Base-by-base conservation (phyloP, 2,888 invertebrate genomes). In the Nymphalis polychloros region DNA sequence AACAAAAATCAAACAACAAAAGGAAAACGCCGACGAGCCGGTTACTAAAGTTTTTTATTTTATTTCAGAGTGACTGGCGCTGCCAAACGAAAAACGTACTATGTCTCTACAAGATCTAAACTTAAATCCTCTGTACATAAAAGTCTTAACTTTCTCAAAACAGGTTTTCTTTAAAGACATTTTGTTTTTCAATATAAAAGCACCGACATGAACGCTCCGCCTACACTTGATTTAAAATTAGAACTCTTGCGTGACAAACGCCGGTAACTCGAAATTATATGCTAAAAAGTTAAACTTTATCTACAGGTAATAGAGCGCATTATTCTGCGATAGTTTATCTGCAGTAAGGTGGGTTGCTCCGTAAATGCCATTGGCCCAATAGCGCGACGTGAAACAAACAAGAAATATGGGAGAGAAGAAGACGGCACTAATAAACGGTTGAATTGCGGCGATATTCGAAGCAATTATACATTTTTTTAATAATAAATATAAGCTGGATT, bases 201-300 rank as follows among this genome's bases (percentile, higher is more conserved):
- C 89, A 88, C 85, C 83, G 79, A 86, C 87, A 85, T 80, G 80
- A 88, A 87, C 87, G 89, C 92, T 90, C 92, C 92, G 92, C 92
- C 92, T 92, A 92, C 92, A 90, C 92, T 91, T 89, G 90, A 89
- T 92, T 92, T 92, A 91, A 92, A 92, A 92, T 92, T 92, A 91
- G 92, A 92, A 92, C 90, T 89, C 90, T 90, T 88, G 90, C 90
- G 84, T 92, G 91, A 92, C 91, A 91, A 91, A 92, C 90, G 92
- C 90, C 90, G 90, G 89, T 87, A 90, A 88, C 89, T 87, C 85
- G 80, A 82, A 87, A 87, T 90, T 89, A 88, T 86, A 91, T 87
- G 85, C 81, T 87, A 87, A 90, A 90, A 90, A 89, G 90, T 90
- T 92, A 90, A 91, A 89, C 92, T 91, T 90, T 92, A 92, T 91